Base-by-base conservation (phyloP, 2,113 vertebrate genomes). In the Grantiella picta region DNA sequence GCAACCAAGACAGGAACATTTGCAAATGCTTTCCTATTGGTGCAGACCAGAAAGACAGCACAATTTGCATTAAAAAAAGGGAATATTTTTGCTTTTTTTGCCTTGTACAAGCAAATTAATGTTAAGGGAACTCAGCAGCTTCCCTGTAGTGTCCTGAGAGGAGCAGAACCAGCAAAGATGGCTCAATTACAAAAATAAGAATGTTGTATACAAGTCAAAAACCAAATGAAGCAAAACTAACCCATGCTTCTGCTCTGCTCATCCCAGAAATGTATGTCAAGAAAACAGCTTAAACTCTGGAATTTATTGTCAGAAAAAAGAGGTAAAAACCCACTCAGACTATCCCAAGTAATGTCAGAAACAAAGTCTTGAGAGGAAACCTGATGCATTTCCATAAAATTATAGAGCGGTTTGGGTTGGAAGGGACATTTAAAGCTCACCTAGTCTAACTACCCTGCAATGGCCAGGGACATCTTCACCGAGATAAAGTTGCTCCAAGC, bases 141-240 rank as follows among this genome's bases (percentile, higher is more conserved):
- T 94, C 82, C 68, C n/a, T 45, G 27, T 60, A 75, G 72, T 71
- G 85, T 84, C 2, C 0, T 79, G 82, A 93, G 82, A 94, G 72
- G 52, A 86, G 76, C 45, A 90, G 66, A 94, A 92, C 42, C 2
- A 36, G 76, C 75, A 79, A 95, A 93, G 80, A 96, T n/a, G 69
- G 65, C 90, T 96, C 90, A 94, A 89, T 96, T 85, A 96, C 69
- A 94, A 94, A 94, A 94, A 56, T 68, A 89, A 92, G 50, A 69
- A 79, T 89, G 69, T 89, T 93, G 86, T 90, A 81, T 68, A 83
- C 75, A 86, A 96, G 60, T 72, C 2, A 23, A 89, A 96, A 96
- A 89, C 3, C 31, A 95, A 96, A 94, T 38, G 69, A 86, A 92
- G 71, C 72, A 93, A 89, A 93, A 71, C 72, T 71, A 94, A 86